A percentile compares a stretch with the other conserved stretches of the same genome.
These are phyloP conservation scores for Syncerus caffer DNA, from an alignment of 2,797 vertebrate species.

Conservation along the genomic window DNA sequence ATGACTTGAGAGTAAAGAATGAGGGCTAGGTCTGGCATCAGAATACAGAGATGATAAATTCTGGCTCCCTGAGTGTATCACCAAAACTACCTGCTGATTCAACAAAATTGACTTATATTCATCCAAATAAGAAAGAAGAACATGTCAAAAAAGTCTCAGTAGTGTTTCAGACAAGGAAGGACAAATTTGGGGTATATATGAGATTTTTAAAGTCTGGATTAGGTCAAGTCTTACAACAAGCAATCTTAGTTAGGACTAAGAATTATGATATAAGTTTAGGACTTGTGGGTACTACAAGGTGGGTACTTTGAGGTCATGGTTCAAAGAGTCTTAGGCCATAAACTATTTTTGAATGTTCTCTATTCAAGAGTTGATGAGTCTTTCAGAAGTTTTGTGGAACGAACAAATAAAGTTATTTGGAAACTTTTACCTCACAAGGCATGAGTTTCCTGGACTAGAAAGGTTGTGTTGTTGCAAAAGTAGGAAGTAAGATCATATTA, in stretches of 20 bases:
- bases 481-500: neutral
- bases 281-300: neutral
- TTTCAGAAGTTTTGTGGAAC: neutral
- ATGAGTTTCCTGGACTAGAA: neutral
- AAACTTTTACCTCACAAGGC: neutral
- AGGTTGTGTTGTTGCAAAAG: neutral
- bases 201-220: neutral
- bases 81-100: neutral
- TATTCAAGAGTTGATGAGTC: neutral
- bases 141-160: neutral
- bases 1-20: neutral
- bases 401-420: neutral
- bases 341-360: neutral
- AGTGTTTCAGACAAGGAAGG: too few relatives aligned
- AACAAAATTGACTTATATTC: neutral
- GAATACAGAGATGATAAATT: neutral
- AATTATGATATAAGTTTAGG: neutral
- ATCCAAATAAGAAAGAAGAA: neutral
- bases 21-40: neutral
- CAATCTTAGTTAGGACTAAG: neutral
- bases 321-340: neutral
- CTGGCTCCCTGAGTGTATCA: neutral
- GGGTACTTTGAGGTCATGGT: neutral
- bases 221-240: neutral
- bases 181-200: neutral